Conservation (phyloP, 2,797 vertebrate genomes). For the Brachyrhaphis roseni region DNA sequence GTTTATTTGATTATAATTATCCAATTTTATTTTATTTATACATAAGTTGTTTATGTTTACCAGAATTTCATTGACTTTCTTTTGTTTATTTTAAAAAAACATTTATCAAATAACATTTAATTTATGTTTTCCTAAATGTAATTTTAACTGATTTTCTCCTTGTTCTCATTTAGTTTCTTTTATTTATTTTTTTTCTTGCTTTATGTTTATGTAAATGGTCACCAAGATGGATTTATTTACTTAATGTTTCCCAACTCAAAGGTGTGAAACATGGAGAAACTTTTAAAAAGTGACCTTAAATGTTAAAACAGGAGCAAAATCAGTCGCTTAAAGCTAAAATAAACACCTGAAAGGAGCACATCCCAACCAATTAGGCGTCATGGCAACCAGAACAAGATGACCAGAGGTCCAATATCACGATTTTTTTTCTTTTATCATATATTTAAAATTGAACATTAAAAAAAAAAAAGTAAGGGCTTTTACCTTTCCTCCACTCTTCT, state of each 20-base stretch:
- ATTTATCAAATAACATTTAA: not conserved
- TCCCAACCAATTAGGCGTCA: not conserved
- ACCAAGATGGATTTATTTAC: not conserved
- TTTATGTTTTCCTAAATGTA: not conserved
- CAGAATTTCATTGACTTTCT: not conserved
- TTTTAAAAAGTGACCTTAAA: not conserved
- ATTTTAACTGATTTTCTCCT: not conserved
- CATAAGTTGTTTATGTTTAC: not conserved
- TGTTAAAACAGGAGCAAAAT: not conserved
- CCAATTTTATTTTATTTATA: not conserved
- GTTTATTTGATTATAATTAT: not conserved
- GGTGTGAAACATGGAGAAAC: not conserved
- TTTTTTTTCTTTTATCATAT: no score
- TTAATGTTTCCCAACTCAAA: not conserved
- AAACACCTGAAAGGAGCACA: not conserved
- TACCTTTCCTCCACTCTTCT: slow-evolving; percentile 66
- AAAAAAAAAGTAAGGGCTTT: not conserved
- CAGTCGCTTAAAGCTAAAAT: not conserved
- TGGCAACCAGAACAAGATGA: not conserved
- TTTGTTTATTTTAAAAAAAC: not conserved
- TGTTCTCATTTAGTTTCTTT: not conserved
- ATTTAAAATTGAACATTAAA: no score
- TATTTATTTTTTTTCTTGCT: no score
- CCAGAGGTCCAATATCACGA: not conserved
- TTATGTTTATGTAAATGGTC: not conserved